A percentile compares a stretch with the other conserved stretches of the same genome.
Evolutionary conservation across 2,797 vertebrate genomes (phyloP).

Genomic region (Martes flavigula): DNA sequence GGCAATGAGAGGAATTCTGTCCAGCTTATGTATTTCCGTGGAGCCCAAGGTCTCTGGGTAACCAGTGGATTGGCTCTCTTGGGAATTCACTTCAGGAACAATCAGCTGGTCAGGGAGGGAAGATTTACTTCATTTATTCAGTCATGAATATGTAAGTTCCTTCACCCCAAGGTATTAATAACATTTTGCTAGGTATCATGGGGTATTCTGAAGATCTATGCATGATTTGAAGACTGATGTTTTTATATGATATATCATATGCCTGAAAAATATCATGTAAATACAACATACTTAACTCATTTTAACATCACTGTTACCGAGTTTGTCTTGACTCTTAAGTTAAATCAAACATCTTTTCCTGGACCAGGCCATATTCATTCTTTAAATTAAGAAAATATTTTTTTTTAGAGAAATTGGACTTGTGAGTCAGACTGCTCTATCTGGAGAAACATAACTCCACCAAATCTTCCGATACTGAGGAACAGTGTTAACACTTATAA

Average conservation of each 20-base stretch:
- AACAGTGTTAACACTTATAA: background rate
- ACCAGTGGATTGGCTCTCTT: background rate
- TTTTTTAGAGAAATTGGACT: background rate
- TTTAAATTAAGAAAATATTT: background rate
- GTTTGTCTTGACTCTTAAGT: background rate
- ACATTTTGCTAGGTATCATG: background rate
- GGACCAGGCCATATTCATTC: background rate
- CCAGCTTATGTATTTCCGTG: background rate
- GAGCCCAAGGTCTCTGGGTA: background rate
- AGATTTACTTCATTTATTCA: background rate
- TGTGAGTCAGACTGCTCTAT: background rate
- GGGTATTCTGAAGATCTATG: background rate
- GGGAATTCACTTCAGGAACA: background rate
- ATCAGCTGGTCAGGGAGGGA: background rate
- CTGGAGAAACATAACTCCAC: background rate
- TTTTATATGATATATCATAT: background rate
- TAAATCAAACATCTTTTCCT: background rate
- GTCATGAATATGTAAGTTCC: background rate
- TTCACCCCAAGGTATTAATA: background rate
- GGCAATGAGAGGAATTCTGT: background rate
- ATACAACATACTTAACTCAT: background rate
- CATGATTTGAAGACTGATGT: background rate
- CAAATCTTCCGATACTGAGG: background rate
- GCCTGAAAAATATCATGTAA: slow-evolving; percentile 8
- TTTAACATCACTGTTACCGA: background rate